phyloP scores from a whole-genome alignment of 2,888 invertebrate species.

The Argynnis bischoffii region DNA sequence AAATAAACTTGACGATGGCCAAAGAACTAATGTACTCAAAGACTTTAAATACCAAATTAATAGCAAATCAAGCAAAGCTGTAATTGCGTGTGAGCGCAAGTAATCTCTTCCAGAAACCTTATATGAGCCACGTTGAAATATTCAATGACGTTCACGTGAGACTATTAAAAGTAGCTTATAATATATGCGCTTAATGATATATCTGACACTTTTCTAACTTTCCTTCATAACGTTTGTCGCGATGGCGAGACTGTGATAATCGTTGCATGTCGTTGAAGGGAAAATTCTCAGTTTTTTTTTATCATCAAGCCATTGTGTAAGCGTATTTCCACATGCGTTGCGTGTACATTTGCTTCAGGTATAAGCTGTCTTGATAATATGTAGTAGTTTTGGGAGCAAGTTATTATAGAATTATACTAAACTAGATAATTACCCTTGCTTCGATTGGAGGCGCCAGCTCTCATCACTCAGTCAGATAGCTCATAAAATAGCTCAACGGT shows the following conservation, averaged over 20 bases:
- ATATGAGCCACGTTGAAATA: slow-evolving; percentile 9
- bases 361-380: slow-evolving; percentile 13
- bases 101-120: slow-evolving; percentile 19
- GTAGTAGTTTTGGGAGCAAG: background rate
- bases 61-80: background rate
- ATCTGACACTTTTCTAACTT: slow-evolving; percentile 32
- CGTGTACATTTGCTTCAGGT: slow-evolving; percentile 26
- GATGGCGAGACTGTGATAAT: slow-evolving; percentile 26
- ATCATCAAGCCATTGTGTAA: slow-evolving; percentile 31
- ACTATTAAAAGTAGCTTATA: slow-evolving; percentile 18
- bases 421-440: too few species aligned
- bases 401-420: background rate
- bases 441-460: too few species aligned
- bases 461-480: too few species aligned
- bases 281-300: slow-evolving; percentile 37
- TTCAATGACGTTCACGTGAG: slow-evolving; percentile 14
- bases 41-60: too few species aligned
- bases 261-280: slow-evolving; percentile 32
- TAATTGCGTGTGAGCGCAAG: background rate
- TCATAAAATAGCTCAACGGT: too few species aligned
- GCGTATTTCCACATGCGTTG: slow-evolving; percentile 38
- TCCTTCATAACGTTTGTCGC: slow-evolving; percentile 26
- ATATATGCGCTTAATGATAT: slow-evolving; percentile 31
- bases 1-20: too few species aligned
- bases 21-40: too few species aligned